Percentiles rank a stretch among this genome's conserved stretches.
phyloP scores from a whole-genome alignment of 2,797 vertebrate species.

The Hippoglossus hippoglossus region DNA sequence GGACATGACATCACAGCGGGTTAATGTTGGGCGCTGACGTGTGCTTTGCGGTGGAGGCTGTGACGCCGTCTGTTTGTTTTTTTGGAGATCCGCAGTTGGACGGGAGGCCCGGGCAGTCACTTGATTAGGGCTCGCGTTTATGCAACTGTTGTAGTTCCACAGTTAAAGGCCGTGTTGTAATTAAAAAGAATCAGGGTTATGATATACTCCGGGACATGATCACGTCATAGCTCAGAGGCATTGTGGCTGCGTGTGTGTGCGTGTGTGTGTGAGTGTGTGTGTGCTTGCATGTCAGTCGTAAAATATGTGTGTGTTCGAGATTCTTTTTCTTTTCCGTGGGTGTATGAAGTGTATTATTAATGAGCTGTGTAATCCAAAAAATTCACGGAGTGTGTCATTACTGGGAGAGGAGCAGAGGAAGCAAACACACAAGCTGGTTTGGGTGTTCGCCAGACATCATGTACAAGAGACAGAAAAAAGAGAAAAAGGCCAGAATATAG shows the following conservation, averaged over 20 bases:
- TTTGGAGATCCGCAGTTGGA: conserved; percentile 46
- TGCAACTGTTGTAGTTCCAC: conserved; percentile 48
- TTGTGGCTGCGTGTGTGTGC: conserved; percentile 12
- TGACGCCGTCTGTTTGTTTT: conserved; percentile 63
- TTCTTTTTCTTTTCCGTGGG: conserved; percentile 53
- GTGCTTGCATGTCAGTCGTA: conserved; percentile 19
- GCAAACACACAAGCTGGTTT: conserved; percentile 10
- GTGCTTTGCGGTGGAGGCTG: conserved; percentile 58
- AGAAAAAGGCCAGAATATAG: not conserved
- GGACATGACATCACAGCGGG: conserved; percentile 68
- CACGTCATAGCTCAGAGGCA: conserved; percentile 41
- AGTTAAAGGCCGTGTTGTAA: conserved; percentile 51
- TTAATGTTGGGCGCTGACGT: conserved; percentile 57
- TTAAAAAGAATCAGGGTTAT: conserved; percentile 65
- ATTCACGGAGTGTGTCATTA: conserved; percentile 51
- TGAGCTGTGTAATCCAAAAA: conserved; percentile 62
- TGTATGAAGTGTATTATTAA: conserved; percentile 57
- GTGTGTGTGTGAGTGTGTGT: conserved; percentile 12
- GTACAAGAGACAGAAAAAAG: not conserved
- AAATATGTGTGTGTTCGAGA: conserved; percentile 46
- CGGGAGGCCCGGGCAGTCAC: conserved; percentile 37
- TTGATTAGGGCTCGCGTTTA: conserved; percentile 64
- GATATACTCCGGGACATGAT: conserved; percentile 48
- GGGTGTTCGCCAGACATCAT: conserved; percentile 1
- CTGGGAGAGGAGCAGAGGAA: conserved; percentile 28